phyloP scores from a whole-genome alignment of 2,113 vertebrate species.

The Oreochromis tanganicae region DNA sequence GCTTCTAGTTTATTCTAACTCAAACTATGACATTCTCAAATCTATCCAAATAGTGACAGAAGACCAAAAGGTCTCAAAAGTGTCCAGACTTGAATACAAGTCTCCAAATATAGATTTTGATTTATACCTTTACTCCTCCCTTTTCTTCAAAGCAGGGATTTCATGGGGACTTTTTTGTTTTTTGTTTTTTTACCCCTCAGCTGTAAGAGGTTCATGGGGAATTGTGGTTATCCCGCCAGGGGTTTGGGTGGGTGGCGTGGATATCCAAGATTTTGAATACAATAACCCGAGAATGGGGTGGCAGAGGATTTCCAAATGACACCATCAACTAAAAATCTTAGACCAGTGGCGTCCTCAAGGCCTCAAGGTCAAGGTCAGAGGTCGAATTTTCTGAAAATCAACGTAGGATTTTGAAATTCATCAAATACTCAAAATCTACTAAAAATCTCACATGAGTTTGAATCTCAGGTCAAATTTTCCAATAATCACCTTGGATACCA shows the following conservation, averaged over 20 bases:
- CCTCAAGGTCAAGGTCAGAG: not conserved
- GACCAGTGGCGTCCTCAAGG: accelerated
- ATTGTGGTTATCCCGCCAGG: not conserved
- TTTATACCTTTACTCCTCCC: not conserved
- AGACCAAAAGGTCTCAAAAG: not conserved
- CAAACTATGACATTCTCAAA: not conserved
- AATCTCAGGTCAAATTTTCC: not conserved
- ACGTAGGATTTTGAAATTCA: not conserved
- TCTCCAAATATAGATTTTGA: not conserved
- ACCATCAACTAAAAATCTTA: not conserved
- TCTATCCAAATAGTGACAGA: not conserved
- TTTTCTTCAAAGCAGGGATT: not conserved
- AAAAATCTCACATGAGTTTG: not conserved
- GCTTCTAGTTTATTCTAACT: not conserved
- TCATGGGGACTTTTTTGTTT: not conserved
- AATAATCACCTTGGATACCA: not conserved
- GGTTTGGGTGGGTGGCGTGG: not conserved
- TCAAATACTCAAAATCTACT: not conserved
- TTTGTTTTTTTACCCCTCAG: not conserved
- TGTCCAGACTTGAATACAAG: not conserved
- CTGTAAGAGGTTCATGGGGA: not conserved
- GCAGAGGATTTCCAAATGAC: not conserved
- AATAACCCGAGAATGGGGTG: not conserved
- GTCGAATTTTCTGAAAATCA: not conserved
- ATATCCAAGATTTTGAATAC: not conserved